These are phyloP conservation scores for Vandiemenella viatica DNA, from an alignment of 2,888 invertebrate genomes.

Conservation along the genomic window DNA sequence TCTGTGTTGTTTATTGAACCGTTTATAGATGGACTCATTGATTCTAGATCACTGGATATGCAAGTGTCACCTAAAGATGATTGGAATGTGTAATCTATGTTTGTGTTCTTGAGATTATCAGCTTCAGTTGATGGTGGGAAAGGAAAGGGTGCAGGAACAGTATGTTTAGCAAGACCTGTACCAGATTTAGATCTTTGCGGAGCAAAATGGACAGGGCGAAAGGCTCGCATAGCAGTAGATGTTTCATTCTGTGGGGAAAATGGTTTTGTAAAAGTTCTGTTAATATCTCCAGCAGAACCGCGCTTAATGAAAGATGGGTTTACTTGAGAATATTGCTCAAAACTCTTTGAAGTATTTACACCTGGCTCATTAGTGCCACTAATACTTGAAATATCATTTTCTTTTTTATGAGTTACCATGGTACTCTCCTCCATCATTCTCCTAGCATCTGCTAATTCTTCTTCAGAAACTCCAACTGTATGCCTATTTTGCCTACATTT, in stretches of 20 bases:
- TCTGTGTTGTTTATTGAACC: not conserved
- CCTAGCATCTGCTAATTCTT: constrained; percentile 65
- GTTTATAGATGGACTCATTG: too few species aligned
- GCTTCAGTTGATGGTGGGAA: not conserved
- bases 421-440: constrained; percentile 49
- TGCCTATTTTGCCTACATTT: constrained; percentile 45
- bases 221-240: constrained; percentile 10
- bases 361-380: not conserved
- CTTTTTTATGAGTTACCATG: too few species aligned
- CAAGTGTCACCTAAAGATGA: not conserved
- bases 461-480: constrained; percentile 69
- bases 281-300: not conserved
- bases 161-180: constrained; percentile 26
- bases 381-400: too few species aligned
- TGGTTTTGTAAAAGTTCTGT: too few species aligned
- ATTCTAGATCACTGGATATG: not conserved
- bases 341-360: not conserved
- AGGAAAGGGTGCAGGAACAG: constrained; percentile 29
- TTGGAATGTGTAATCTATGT: not conserved
- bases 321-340: not conserved
- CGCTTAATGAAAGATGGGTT: not conserved
- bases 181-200: constrained; percentile 12
- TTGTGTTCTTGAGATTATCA: not conserved
- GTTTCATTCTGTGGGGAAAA: constrained; percentile 10
- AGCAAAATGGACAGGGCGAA: constrained; percentile 13